Base-by-base conservation (phyloP, 2,888 invertebrate species). In the Epistrophella euchroma region DNA sequence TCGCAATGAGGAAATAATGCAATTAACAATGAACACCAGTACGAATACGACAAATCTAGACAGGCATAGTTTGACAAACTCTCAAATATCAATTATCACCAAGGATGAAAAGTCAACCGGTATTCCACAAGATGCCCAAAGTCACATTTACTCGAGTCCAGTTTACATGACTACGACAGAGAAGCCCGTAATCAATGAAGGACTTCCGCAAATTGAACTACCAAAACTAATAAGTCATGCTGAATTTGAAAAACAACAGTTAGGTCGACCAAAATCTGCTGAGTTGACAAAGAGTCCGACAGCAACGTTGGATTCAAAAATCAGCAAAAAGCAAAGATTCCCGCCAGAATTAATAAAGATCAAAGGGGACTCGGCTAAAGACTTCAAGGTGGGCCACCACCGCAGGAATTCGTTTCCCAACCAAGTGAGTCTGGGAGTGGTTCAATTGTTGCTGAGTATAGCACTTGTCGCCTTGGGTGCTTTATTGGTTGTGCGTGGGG, bases 131-230 rank as follows among this genome's bases (percentile, higher is more conserved):
- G 92, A 91, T 88, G 89, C 90, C 75, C 92, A 92, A 84, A 92
- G 91, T 90, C 92, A 92, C 80, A 92, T 92, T 60, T 92, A 92
- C 83, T 92, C 92, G 66, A 92, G 91, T 90, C 92, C 92, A 40
- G 92, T 92, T 10, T 91, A 92, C 60, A 74, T 83, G 87, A 87
- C 83, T 2, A 76, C 74, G 90, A 88, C 89, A 91, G 84, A 90
- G 89, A 83, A 91, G 19, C 70, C 56, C 3, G 15, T 5, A 2
- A 52, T 43, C 3, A 66, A 76, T 17, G 84, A 88, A 47, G 74
- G 58, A 1, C 40, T 80, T 13, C 79, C 88, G 22, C 76, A 74
- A 35, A 72, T 58, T 10, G 88, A 90, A 45, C 88, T 90, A 66
- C 90, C 90, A 5, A 91, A 91, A 76, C 58, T 91, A 9, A 92